Percentiles rank a stretch among this genome's conserved stretches.
These are phyloP conservation scores for Hylaeus volcanicus DNA, from an alignment of 1,140 invertebrate species.

Conservation along the genomic window DNA sequence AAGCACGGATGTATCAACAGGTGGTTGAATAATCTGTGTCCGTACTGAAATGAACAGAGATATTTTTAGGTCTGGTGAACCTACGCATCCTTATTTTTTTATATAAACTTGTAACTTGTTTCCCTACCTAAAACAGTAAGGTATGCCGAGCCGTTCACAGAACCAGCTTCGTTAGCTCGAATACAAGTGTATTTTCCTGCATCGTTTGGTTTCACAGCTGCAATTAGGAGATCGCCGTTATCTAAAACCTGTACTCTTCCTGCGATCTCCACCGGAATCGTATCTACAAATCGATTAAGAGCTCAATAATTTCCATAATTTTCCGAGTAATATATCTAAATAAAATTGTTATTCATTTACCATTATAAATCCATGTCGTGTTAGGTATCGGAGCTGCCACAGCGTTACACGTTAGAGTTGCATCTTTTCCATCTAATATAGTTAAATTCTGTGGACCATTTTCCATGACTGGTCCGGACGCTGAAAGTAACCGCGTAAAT, in stretches of 20 bases:
- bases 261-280: slow-evolving; percentile 81
- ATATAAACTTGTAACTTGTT: too few relatives aligned
- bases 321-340: slow-evolving; percentile 5
- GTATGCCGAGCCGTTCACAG: slow-evolving; percentile 89
- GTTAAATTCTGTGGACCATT: slow-evolving; percentile 91
- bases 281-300: slow-evolving; percentile 75
- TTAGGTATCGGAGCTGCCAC: slow-evolving; percentile 94
- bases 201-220: slow-evolving; percentile 90
- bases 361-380: slow-evolving; percentile 94
- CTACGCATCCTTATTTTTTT: too few relatives aligned
- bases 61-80: background rate
- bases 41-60: slow-evolving; percentile 84
- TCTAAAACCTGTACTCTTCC: slow-evolving; percentile 92
- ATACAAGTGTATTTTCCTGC: slow-evolving; percentile 94
- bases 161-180: slow-evolving; percentile 93
- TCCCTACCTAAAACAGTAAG: slow-evolving; percentile 89
- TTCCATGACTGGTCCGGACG: slow-evolving; percentile 91
- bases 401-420: slow-evolving; percentile 91
- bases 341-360: slow-evolving; percentile 79
- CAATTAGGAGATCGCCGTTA: slow-evolving; percentile 91
- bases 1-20: slow-evolving; percentile 92
- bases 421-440: slow-evolving; percentile 95
- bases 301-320: background rate
- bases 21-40: slow-evolving; percentile 95
- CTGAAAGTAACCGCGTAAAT: slow-evolving; percentile 80